These are phyloP conservation scores for Lepidurus arcticus DNA, from an alignment of 1,140 invertebrate genomes.

Conservation along the genomic window DNA sequence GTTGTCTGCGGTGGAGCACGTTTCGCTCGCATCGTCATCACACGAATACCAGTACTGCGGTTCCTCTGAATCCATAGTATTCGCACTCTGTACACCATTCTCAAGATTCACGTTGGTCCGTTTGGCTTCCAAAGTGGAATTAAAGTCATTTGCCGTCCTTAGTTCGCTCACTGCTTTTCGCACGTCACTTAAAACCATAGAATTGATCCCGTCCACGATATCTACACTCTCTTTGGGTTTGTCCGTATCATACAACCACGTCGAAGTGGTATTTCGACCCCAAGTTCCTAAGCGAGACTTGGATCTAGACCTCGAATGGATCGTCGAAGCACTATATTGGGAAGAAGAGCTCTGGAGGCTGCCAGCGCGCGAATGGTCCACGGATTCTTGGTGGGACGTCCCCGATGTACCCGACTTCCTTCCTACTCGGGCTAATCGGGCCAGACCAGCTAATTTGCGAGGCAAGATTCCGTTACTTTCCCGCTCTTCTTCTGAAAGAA, in stretches of 20 bases:
- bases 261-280: neutral
- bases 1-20: conserved; percentile 33
- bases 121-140: neutral
- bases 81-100: neutral
- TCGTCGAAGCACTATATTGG: conserved; percentile 40
- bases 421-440: conserved; percentile 24
- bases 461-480: conserved; percentile 27
- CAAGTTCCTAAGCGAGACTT: conserved; percentile 22
- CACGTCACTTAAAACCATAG: neutral
- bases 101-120: neutral
- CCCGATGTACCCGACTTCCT: neutral
- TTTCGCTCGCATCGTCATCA: conserved; percentile 35
- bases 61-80: conserved; percentile 29
- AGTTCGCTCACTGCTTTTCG: conserved; percentile 9
- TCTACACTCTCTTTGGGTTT: conserved; percentile 1
- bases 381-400: neutral
- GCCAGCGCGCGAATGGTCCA: conserved; percentile 35
- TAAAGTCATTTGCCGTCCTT: conserved; percentile 9
- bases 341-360: conserved; percentile 39
- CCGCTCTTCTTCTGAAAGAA: conserved; percentile 26
- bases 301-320: conserved; percentile 37
- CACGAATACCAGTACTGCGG: conserved; percentile 35
- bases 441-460: conserved; percentile 23
- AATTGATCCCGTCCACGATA: neutral
- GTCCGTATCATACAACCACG: conserved; percentile 9